phyloP scores from a whole-genome alignment of 2,113 vertebrate genomes.

The Ochotona curzoniae region DNA sequence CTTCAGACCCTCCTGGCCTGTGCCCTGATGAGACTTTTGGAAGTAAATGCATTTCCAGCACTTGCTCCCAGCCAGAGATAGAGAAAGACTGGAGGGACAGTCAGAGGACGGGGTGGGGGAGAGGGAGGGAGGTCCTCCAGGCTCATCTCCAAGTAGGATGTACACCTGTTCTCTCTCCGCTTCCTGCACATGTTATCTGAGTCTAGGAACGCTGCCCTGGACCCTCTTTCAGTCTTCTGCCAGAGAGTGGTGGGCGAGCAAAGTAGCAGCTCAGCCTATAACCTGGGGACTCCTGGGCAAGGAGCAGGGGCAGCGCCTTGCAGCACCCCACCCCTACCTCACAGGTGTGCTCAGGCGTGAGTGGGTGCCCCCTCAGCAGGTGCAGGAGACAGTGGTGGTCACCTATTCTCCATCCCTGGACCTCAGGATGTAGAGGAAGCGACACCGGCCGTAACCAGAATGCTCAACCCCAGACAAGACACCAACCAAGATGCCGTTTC shows the following conservation, averaged over 20 bases:
- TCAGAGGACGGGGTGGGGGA: too few species aligned
- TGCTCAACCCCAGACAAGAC: conserved; percentile 4
- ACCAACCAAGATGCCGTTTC: neutral
- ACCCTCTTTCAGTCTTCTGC: neutral
- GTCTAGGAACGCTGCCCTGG: neutral
- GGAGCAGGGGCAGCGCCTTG: too few species aligned
- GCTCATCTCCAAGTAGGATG: neutral
- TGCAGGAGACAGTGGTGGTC: neutral
- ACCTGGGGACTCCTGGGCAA: neutral
- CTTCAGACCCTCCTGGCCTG: neutral
- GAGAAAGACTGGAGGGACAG: neutral
- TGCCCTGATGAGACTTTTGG: neutral
- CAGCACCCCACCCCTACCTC: neutral
- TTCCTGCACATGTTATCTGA: too few species aligned
- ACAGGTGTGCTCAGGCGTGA: neutral
- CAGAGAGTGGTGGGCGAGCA: neutral
- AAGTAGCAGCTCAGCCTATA: neutral
- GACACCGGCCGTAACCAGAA: fast-evolving
- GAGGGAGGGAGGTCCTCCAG: neutral
- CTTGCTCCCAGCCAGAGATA: neutral
- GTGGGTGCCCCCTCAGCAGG: neutral
- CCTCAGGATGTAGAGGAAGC: neutral
- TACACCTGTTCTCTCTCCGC: too few species aligned
- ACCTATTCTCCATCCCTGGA: neutral
- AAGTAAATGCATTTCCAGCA: neutral